Conservation (phyloP, 2,113 vertebrate genomes). For the Sinocyclocheilus anophthalmus region DNA sequence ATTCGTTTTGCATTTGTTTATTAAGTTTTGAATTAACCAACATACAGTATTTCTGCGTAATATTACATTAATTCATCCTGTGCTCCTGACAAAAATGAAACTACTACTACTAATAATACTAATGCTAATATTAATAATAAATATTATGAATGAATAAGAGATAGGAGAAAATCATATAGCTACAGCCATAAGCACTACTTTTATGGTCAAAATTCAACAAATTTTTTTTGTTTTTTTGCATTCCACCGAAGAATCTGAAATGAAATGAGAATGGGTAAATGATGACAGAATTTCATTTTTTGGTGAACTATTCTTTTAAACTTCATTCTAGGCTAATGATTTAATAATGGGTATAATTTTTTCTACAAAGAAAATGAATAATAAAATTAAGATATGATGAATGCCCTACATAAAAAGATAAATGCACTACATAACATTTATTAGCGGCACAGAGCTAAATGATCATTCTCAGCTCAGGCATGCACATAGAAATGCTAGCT, state of each 20-base stretch:
- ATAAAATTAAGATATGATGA: neutral
- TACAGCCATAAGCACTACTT: neutral
- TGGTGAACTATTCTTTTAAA: neutral
- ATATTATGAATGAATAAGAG: neutral
- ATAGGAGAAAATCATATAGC: neutral
- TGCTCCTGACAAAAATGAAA: neutral
- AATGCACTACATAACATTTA: neutral
- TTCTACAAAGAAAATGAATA: neutral
- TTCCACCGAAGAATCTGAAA: neutral
- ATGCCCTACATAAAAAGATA: neutral
- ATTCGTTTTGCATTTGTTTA: neutral
- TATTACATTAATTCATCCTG: neutral
- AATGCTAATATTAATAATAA: neutral
- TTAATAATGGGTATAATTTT: neutral
- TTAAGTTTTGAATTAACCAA: neutral
- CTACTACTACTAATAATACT: neutral
- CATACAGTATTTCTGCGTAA: neutral
- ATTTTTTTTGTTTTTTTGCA: too few species aligned
- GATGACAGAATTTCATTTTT: neutral
- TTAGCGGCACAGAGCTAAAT: neutral
- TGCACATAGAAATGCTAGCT: conserved; percentile 6
- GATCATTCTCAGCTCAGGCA: neutral
- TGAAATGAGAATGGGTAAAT: neutral
- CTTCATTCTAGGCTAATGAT: conserved; percentile 3
- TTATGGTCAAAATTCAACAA: neutral